phyloP scores from a whole-genome alignment of 2,797 vertebrate genomes.

The Danio kyathit region DNA sequence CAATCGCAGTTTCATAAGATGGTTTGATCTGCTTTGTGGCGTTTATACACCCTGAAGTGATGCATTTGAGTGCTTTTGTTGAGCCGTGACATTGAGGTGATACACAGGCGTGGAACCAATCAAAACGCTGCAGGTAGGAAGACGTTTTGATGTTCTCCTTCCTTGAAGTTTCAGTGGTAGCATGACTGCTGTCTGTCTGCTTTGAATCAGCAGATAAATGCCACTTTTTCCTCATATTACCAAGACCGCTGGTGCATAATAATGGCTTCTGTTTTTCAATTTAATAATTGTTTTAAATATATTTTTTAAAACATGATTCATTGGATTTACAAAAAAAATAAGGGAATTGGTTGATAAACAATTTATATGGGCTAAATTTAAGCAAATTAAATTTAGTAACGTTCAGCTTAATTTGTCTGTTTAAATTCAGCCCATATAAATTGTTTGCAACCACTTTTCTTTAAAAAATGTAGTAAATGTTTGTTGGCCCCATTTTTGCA shows the following conservation, averaged over 20 bases:
- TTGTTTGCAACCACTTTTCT: too few species aligned
- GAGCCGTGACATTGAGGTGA: conserved; percentile 37
- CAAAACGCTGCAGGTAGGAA: not conserved
- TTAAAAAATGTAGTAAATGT: too few species aligned
- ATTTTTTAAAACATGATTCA: too few species aligned
- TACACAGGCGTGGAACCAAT: conserved; percentile 26
- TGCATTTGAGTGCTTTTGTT: conserved; percentile 31
- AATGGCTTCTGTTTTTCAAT: not conserved
- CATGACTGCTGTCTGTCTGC: not conserved
- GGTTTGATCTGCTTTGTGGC: conserved; percentile 22
- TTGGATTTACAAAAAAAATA: too few species aligned
- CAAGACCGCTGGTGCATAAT: not conserved
- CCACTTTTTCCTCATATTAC: not conserved
- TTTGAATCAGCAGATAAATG: conserved; percentile 14
- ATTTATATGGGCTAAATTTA: too few species aligned
- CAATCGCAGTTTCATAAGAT: conserved; percentile 4
- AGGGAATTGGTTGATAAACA: too few species aligned
- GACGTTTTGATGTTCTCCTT: conserved; percentile 12
- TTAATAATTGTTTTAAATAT: not conserved
- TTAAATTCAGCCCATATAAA: too few species aligned
- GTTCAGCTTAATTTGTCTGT: too few species aligned
- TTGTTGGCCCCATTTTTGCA: too few species aligned
- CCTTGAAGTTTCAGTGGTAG: conserved; percentile 12
- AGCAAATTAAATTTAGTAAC: too few species aligned
- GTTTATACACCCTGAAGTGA: conserved; percentile 17